Base-by-base conservation (phyloP, 2,113 vertebrate genomes). In the Hippoglossus stenolepis region DNA sequence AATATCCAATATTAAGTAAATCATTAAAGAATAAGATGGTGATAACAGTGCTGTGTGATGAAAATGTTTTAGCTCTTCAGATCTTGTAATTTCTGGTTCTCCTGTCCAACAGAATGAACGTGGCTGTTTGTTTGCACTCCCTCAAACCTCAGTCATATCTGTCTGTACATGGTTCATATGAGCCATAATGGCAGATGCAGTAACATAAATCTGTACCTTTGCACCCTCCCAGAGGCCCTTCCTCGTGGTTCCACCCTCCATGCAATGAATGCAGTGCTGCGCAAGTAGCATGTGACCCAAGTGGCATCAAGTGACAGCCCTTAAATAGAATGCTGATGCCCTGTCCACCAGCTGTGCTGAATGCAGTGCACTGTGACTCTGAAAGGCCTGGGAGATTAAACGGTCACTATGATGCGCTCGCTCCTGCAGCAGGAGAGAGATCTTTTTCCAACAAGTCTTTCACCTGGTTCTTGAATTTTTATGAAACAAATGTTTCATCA, bases 281-380 rank as follows among this genome's bases (percentile, higher is more conserved):
- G 54, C 67, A 26, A 49, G 54, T 40, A 70, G 64, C 87, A 87
- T 81, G 79, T 89, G 88, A 90, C 83, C 47, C 45, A 71, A 51
- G 74, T 47, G 64, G 89, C 79, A 88, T 92, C 79, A 69, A 82
- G 79, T 92, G 90, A 85, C 81, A 2, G 60, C 43, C 78, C 58
- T 68, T 81, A 70, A 70, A 84, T 75, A 76, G 83, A 81, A 61
- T 73, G 81, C 75, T 76, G 79, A 82, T 63, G 18, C 49, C 7
- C 75, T 57, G 76, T 78, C 47, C 47, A 38, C 64, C 65, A 35
- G 24, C 79, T 56, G 60, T 53, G 40, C 80, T 85, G 84, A 83
- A 82, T 73, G 53, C 31, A 80, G 68, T 45, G 40, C 38, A n/a
- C 61, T 78, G 70, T 62, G 58, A 35, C 71, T 59, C 23, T 58